phyloP scores from a whole-genome alignment of 2,113 vertebrate species.

The Ciconia maguari region DNA sequence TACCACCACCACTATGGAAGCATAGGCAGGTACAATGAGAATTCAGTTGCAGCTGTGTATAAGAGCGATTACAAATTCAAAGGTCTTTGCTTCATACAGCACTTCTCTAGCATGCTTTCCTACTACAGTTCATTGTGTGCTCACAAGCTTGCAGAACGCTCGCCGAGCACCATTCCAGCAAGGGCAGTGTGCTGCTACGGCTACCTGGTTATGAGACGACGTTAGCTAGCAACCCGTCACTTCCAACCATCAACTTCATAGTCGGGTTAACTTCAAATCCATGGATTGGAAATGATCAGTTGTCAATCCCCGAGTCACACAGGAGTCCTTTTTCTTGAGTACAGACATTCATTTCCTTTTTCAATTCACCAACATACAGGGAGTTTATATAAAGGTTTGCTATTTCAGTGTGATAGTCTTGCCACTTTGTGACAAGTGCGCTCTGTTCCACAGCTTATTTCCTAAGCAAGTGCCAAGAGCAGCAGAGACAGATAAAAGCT shows the following conservation, averaged over 20 bases:
- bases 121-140: fast-evolving
- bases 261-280: neutral
- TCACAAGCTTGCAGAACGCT: fast-evolving
- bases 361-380: neutral
- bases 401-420: neutral
- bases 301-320: neutral
- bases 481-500: neutral
- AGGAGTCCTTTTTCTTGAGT: neutral
- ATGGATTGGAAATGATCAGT: neutral
- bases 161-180: fast-evolving
- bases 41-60: too few species aligned
- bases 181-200: too few species aligned
- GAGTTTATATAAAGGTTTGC: neutral
- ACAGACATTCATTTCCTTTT: neutral
- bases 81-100: neutral
- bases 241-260: neutral
- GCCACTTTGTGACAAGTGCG: neutral
- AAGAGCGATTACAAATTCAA: neutral
- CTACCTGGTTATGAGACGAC: neutral
- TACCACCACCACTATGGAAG: neutral
- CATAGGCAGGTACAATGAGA: too few species aligned
- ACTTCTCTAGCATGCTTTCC: neutral
- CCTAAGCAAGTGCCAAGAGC: neutral
- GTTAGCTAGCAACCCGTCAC: too few species aligned
- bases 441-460: neutral